phyloP scores from a whole-genome alignment of 2,113 vertebrate genomes.

The Proterorhinus semilunaris region DNA sequence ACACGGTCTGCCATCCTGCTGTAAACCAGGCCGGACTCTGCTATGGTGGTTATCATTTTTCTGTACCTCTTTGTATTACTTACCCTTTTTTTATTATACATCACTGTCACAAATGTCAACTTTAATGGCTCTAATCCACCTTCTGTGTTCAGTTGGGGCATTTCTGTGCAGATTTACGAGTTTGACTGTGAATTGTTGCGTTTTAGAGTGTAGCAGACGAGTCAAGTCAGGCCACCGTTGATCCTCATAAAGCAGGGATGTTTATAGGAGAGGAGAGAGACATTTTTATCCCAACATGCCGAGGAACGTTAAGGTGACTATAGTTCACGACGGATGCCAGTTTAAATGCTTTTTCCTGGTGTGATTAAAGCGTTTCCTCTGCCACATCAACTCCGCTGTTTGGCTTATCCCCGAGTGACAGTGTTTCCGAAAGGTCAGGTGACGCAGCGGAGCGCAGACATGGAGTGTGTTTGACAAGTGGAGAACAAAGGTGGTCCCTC shows the following conservation, averaged over 20 bases:
- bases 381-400: slow-evolving; percentile 23
- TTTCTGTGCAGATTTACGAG: too few relatives aligned
- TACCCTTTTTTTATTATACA: too few relatives aligned
- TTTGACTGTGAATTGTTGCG: too few relatives aligned
- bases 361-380: slow-evolving; percentile 37
- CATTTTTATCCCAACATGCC: slow-evolving; percentile 8
- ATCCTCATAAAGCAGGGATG: slow-evolving; percentile 35
- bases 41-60: too few relatives aligned
- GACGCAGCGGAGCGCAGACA: slow-evolving; percentile 38
- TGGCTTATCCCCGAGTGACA: slow-evolving; percentile 17
- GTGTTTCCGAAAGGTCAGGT: slow-evolving; percentile 55
- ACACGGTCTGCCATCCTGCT: too few relatives aligned
- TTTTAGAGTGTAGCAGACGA: slow-evolving; percentile 46
- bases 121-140: too few relatives aligned
- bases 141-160: too few relatives aligned
- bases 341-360: slow-evolving; percentile 3
- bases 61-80: too few relatives aligned
- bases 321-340: slow-evolving; percentile 17
- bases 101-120: too few relatives aligned
- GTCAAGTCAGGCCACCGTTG: slow-evolving; percentile 30
- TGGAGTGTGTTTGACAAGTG: slow-evolving; percentile 23
- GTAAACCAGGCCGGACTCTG: too few relatives aligned
- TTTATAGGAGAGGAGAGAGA: slow-evolving; percentile 27
- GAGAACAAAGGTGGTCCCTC: slow-evolving; percentile 35
- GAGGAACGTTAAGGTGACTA: background rate